These are phyloP conservation scores for Cololabis saira DNA, from an alignment of 2,113 vertebrate genomes.

Conservation along the genomic window DNA sequence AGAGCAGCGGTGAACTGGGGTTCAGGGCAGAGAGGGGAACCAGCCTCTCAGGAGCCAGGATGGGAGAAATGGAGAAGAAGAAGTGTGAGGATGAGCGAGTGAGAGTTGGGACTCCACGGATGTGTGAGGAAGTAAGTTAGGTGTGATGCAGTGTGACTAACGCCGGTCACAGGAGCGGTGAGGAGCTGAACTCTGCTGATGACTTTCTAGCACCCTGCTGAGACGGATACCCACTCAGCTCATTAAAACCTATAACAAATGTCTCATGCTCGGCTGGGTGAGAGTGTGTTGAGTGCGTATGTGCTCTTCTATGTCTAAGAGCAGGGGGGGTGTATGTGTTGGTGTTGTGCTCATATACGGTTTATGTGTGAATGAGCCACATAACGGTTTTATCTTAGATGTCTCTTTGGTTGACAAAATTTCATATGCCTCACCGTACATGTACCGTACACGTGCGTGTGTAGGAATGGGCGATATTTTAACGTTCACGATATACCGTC, in stretches of 20 bases:
- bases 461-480: too few species aligned
- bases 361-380: background rate
- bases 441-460: too few species aligned
- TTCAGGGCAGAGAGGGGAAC: conserved; percentile 10
- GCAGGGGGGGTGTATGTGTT: background rate
- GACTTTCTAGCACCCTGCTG: conserved; percentile 67
- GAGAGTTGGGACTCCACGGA: conserved; percentile 45
- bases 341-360: background rate
- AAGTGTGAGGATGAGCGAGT: conserved; percentile 59
- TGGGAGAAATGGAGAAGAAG: conserved; percentile 13
- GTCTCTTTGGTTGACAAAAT: conserved; percentile 9
- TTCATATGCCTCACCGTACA: conserved; percentile 19
- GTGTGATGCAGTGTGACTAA: conserved; percentile 73
- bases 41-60: conserved; percentile 4
- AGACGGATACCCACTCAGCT: conserved; percentile 64
- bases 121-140: conserved; percentile 60
- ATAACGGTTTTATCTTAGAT: conserved; percentile 17
- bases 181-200: conserved; percentile 68
- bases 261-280: conserved; percentile 39
- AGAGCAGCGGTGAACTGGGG: conserved; percentile 6
- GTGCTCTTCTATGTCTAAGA: conserved; percentile 17
- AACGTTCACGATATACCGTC: too few species aligned
- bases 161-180: conserved; percentile 50
- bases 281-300: conserved; percentile 13
- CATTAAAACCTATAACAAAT: conserved; percentile 72